Conservation (phyloP, 2,113 vertebrate genomes). For the Carassius gibelio region DNA sequence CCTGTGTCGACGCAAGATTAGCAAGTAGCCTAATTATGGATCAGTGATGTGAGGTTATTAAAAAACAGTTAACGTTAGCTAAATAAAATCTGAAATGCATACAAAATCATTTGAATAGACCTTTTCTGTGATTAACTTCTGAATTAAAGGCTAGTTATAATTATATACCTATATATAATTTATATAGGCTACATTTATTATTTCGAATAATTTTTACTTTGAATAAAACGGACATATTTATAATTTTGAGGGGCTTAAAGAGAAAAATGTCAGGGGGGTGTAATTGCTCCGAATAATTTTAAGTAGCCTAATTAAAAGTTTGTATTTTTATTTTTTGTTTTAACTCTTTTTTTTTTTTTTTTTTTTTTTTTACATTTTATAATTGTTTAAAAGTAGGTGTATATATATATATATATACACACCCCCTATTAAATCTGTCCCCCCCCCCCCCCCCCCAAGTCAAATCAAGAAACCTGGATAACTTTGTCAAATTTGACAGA, state of each 20-base stretch:
- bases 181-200: not conserved
- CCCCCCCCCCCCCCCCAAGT: not conserved
- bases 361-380: not conserved
- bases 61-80: not conserved
- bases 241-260: not conserved
- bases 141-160: not conserved
- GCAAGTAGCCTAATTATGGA: not conserved
- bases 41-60: not conserved
- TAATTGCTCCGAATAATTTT: too few species aligned
- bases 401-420: too few species aligned
- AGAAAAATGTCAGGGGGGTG: not conserved
- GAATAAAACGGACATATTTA: not conserved
- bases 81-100: not conserved
- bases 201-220: not conserved
- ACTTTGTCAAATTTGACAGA: not conserved
- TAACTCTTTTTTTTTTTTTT: not conserved
- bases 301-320: not conserved
- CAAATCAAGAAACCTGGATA: not conserved
- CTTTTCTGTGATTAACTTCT: not conserved
- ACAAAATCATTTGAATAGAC: not conserved
- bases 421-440: too few species aligned
- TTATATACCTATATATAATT: not conserved
- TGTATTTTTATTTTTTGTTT: not conserved
- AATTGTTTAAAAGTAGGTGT: not conserved
- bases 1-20: not conserved